Evolutionary conservation across 2,113 vertebrate species (phyloP).

Genomic region (Actenoides lindsayi): DNA sequence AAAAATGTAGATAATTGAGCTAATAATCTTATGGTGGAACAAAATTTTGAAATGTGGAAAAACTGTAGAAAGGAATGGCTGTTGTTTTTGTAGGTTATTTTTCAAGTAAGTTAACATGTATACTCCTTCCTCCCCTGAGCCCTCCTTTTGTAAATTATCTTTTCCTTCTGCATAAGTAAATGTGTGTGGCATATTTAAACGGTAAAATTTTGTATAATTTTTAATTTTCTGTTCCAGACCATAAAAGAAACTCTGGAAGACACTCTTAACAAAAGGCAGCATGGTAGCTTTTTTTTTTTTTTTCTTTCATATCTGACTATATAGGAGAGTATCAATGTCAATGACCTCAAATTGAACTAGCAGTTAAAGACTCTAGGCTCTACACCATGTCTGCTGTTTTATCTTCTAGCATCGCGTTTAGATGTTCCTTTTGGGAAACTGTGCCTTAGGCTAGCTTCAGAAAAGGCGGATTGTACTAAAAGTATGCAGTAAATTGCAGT

Average conservation of each 20-base stretch:
- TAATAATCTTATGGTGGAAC: neutral
- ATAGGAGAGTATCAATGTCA: neutral
- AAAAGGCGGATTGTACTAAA: neutral
- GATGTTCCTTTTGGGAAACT: neutral
- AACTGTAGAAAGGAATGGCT: neutral
- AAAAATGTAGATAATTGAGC: neutral
- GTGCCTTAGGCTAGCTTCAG: neutral
- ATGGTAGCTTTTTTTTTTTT: neutral
- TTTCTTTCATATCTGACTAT: neutral
- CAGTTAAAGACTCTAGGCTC: neutral
- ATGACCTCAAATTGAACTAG: neutral
- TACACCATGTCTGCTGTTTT: neutral
- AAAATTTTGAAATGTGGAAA: neutral
- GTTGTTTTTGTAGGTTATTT: neutral
- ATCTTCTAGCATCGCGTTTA: neutral
- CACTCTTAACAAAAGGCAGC: neutral
- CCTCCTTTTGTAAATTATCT: neutral
- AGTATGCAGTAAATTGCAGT: neutral
- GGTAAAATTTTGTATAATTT: neutral
- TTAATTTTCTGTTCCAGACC: neutral
- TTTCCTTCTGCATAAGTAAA: neutral
- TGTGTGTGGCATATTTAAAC: neutral
- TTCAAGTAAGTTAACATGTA: neutral
- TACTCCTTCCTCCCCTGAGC: accelerated
- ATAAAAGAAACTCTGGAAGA: neutral